Percentiles rank a stretch among this genome's conserved stretches.
Conservation (phyloP, 1,140 invertebrate species). For the Aplysia californica region DNA sequence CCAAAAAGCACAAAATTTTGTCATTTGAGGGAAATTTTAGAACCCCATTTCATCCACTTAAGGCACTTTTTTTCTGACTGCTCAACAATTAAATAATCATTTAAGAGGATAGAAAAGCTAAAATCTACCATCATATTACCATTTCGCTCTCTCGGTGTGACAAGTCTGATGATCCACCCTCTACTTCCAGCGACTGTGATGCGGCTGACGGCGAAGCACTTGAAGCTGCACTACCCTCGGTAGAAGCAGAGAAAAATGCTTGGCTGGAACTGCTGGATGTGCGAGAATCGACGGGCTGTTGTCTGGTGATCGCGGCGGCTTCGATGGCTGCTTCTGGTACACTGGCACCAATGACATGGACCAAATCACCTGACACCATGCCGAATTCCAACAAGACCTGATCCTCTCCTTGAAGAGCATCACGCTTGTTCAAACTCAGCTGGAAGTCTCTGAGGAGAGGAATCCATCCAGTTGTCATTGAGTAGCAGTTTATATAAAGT, state of each 20-base stretch:
- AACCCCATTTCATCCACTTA: no score
- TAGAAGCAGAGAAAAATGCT: neutral
- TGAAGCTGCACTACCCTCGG: neutral
- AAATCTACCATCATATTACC: no score
- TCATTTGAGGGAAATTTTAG: no score
- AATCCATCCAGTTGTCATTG: neutral
- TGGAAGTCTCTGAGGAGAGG: conserved; percentile 29
- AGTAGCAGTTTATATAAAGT: neutral
- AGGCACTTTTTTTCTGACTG: no score
- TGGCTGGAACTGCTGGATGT: neutral
- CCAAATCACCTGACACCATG: conserved; percentile 42
- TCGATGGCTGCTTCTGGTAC: neutral
- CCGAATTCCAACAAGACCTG: conserved; percentile 33
- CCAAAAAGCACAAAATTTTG: no score
- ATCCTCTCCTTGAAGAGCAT: conserved; percentile 33
- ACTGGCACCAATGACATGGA: conserved; percentile 28
- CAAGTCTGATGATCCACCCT: no score
- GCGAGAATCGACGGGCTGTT: neutral
- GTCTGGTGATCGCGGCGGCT: no score
- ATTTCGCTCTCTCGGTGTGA: no score
- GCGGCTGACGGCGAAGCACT: no score
- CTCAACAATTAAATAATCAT: no score
- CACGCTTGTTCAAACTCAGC: conserved; percentile 44
- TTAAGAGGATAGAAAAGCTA: no score
- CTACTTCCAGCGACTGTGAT: no score